phyloP scores from a whole-genome alignment of 2,888 invertebrate species.

The Lithophane ornitopus region DNA sequence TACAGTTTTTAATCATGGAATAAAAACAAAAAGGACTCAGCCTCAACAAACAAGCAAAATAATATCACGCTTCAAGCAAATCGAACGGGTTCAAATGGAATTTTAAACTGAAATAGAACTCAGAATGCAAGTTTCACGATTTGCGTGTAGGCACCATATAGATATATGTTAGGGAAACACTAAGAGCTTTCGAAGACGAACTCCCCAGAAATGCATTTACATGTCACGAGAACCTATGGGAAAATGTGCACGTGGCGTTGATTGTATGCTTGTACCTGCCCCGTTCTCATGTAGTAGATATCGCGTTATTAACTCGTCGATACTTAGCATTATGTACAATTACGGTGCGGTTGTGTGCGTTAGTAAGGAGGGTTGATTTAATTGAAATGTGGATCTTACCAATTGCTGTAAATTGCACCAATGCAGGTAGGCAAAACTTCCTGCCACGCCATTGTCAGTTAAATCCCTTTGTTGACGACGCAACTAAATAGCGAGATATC shows the following conservation, averaged over 20 bases:
- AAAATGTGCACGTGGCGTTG: constrained; percentile 84
- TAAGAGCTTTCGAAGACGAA: constrained; percentile 87
- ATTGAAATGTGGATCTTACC: constrained; percentile 21
- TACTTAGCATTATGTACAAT: constrained; percentile 64
- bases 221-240: constrained; percentile 86
- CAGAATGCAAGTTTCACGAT: constrained; percentile 59
- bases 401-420: constrained; percentile 21
- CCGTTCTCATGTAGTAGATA: constrained; percentile 67
- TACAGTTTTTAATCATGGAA: constrained; percentile 8
- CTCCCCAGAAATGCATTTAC: constrained; percentile 88
- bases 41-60: constrained; percentile 13
- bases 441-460: neutral
- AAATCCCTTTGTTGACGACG: neutral
- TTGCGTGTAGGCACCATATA: constrained; percentile 44
- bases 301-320: constrained; percentile 77
- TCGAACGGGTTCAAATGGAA: constrained; percentile 53
- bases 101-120: constrained; percentile 62
- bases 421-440: neutral
- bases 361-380: constrained; percentile 24
- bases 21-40: constrained; percentile 3
- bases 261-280: constrained; percentile 82
- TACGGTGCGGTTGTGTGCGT: constrained; percentile 21
- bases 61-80: constrained; percentile 40
- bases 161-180: constrained; percentile 63
- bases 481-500: neutral